A percentile compares a stretch with the other conserved stretches of the same genome.
Evolutionary conservation across 2,888 invertebrate species (phyloP).

Genomic region (Megastigmus dorsalis): DNA sequence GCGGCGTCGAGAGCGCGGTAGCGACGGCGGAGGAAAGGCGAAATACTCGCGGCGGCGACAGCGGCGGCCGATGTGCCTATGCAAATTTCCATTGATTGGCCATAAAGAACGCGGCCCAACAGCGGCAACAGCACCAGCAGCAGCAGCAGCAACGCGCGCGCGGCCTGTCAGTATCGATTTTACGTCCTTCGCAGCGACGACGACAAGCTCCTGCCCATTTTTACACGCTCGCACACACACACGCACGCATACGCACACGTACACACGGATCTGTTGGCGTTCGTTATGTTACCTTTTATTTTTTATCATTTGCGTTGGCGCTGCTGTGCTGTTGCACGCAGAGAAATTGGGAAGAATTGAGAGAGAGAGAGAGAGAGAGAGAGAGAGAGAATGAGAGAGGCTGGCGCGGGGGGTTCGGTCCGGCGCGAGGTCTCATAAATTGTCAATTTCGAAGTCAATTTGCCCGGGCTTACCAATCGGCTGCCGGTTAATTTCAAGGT

Average conservation of each 20-base stretch:
- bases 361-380: conserved; percentile 4
- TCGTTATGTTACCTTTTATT: too few relatives aligned
- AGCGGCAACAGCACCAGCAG: neutral
- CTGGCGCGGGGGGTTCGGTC: conserved; percentile 1
- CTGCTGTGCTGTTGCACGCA: neutral
- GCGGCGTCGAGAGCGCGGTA: too few relatives aligned
- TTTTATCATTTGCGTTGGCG: conserved; percentile 25
- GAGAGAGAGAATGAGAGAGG: neutral
- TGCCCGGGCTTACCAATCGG: conserved; percentile 74
- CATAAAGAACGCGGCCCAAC: conserved; percentile 32
- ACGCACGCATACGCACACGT: neutral
- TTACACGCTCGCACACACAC: conserved; percentile 6
- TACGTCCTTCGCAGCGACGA: conserved; percentile 32
- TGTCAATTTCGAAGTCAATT: conserved; percentile 74
- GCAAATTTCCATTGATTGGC: conserved; percentile 50
- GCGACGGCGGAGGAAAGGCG: neutral
- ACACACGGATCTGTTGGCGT: too few relatives aligned
- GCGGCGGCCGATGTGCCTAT: conserved; percentile 14
- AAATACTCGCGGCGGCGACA: neutral
- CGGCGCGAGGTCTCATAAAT: conserved; percentile 50
- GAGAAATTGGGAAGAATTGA: conserved; percentile 18
- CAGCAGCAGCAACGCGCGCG: neutral
- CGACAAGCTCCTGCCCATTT: conserved; percentile 20
- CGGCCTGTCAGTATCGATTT: conserved; percentile 38
- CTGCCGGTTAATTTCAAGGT: conserved; percentile 75